These are phyloP conservation scores for Thysanoteuthis rhombus DNA, from an alignment of 2,888 invertebrate genomes.

Conservation along the genomic window DNA sequence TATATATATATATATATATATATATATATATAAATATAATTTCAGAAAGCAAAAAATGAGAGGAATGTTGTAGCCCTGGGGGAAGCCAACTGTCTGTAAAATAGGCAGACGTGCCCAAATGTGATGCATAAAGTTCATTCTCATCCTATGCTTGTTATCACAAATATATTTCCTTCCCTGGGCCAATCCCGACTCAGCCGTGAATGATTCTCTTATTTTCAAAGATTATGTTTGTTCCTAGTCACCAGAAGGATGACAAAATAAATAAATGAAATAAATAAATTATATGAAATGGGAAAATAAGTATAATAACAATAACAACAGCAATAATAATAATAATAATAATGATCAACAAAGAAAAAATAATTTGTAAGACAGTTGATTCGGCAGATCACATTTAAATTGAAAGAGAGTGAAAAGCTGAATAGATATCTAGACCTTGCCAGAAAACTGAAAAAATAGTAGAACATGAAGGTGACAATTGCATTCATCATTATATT, in stretches of 20 bases:
- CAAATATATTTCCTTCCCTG: neutral
- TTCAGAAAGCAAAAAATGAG: neutral
- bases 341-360: too few relatives aligned
- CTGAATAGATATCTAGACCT: too few relatives aligned
- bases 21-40: neutral
- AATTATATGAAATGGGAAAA: neutral
- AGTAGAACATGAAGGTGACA: too few relatives aligned
- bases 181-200: neutral
- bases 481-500: too few relatives aligned
- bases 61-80: neutral
- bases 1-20: constrained; percentile 15
- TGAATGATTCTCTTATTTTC: neutral
- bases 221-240: neutral
- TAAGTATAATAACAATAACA: neutral
- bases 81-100: neutral
- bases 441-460: too few relatives aligned
- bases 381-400: too few relatives aligned
- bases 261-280: neutral
- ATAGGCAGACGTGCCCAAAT: neutral
- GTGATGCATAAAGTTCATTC: neutral
- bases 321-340: too few relatives aligned
- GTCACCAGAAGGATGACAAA: neutral
- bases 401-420: too few relatives aligned
- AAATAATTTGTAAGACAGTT: too few relatives aligned
- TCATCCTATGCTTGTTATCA: neutral